These are phyloP conservation scores for Xyliphius kryptos DNA, from an alignment of 2,113 vertebrate genomes.

Conservation along the genomic window DNA sequence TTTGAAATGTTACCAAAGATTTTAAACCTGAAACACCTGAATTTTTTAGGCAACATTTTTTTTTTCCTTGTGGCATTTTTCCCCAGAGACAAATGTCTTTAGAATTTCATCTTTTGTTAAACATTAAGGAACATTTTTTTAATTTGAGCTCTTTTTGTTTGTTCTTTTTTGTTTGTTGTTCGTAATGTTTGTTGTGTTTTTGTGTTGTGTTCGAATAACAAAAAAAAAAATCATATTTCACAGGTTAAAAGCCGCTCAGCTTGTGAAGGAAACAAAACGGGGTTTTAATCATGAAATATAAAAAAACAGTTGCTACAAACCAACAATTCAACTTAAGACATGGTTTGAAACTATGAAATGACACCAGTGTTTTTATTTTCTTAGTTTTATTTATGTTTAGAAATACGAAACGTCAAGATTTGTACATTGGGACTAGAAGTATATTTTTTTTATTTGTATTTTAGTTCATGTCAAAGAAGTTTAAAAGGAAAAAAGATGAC, in stretches of 20 bases:
- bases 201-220: slow-evolving; percentile 13
- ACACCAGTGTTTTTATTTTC: slow-evolving; percentile 49
- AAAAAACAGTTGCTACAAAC: slow-evolving; percentile 41
- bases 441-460: too few species aligned
- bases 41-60: background rate
- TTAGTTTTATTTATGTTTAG: background rate
- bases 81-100: background rate
- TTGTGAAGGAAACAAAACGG: slow-evolving; percentile 65
- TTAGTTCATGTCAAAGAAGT: too few species aligned
- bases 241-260: slow-evolving; percentile 54
- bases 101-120: background rate
- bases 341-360: slow-evolving; percentile 71
- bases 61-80: background rate
- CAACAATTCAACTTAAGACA: slow-evolving; percentile 50
- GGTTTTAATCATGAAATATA: slow-evolving; percentile 49
- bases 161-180: slow-evolving; percentile 38
- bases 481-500: too few species aligned
- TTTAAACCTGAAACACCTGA: background rate
- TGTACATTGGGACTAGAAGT: too few species aligned
- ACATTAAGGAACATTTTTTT: background rate
- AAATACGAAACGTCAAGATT: background rate
- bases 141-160: background rate
- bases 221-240: slow-evolving; percentile 30
- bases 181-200: slow-evolving; percentile 34
- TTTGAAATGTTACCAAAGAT: background rate